phyloP scores from a whole-genome alignment of 2,113 vertebrate genomes.

The Reinhardtius hippoglossoides region DNA sequence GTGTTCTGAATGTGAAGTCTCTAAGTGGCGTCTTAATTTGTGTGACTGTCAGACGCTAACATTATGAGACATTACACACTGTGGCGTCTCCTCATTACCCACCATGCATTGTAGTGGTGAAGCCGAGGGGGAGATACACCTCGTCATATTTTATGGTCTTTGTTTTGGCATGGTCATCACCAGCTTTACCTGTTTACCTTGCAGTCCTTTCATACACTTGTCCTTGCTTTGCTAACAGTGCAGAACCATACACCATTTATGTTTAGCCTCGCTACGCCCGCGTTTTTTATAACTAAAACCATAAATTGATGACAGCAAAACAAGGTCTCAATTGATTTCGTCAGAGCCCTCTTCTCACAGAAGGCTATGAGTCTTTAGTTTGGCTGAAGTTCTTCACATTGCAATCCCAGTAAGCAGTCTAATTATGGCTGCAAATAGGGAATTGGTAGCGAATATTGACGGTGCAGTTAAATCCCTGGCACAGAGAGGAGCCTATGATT shows the following conservation, averaged over 20 bases:
- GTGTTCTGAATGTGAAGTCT: neutral
- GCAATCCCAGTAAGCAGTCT: conserved; percentile 52
- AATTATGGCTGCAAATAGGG: conserved; percentile 64
- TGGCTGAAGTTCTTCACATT: conserved; percentile 52
- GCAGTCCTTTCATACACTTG: neutral
- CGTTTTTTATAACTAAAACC: neutral
- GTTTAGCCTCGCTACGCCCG: neutral
- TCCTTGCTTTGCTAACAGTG: neutral
- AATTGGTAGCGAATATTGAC: conserved; percentile 60
- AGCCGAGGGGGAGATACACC: neutral
- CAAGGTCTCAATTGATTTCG: conserved; percentile 32
- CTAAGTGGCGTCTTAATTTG: neutral
- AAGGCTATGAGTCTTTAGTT: conserved; percentile 36
- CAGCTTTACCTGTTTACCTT: neutral
- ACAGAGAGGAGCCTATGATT: conserved; percentile 56
- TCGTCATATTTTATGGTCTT: neutral
- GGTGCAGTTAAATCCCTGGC: conserved; percentile 66
- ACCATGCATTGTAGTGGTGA: neutral
- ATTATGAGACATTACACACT: neutral
- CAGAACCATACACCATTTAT: neutral
- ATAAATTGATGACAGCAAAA: conserved; percentile 24
- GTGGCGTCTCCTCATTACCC: neutral
- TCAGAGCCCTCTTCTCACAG: conserved; percentile 31
- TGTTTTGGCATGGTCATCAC: neutral
- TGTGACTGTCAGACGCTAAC: neutral